Percentiles rank a stretch among this genome's conserved stretches.
Conservation (phyloP, 2,113 vertebrate species). For the Thalassarche chlororhynchos region DNA sequence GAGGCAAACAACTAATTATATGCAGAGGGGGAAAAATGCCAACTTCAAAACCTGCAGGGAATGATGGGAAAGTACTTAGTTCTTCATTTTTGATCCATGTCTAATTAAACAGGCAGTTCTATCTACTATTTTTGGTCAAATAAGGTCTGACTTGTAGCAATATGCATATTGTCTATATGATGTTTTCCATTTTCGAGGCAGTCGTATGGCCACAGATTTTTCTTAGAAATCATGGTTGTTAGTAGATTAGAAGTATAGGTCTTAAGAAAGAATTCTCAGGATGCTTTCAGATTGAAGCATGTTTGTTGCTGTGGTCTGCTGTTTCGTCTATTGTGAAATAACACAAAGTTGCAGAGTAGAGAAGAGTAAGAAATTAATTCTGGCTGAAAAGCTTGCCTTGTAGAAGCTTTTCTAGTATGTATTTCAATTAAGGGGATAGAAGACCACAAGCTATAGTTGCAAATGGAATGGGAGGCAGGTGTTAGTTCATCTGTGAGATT, state of each 20-base stretch:
- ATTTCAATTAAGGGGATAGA: background rate
- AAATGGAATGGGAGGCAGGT: background rate
- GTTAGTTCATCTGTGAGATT: background rate
- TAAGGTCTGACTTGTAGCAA: constrained; percentile 17
- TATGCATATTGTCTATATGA: background rate
- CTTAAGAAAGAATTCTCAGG: background rate
- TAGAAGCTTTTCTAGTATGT: background rate
- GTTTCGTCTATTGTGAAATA: background rate
- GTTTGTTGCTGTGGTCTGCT: background rate
- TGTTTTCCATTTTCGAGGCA: background rate
- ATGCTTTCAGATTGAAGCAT: background rate
- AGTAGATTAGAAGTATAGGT: background rate
- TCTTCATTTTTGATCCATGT: background rate
- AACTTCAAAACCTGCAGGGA: constrained; percentile 38
- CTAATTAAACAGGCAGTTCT: constrained; percentile 37
- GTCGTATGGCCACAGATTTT: background rate
- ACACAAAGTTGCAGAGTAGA: background rate
- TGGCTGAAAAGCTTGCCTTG: background rate
- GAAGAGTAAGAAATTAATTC: background rate
- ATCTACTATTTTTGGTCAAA: background rate
- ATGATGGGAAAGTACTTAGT: background rate
- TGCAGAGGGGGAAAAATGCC: background rate
- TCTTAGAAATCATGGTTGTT: background rate
- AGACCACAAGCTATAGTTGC: background rate
- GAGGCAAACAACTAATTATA: constrained; percentile 17